These are phyloP conservation scores for Indicator indicator DNA, from an alignment of 2,113 vertebrate genomes.

Conservation along the genomic window DNA sequence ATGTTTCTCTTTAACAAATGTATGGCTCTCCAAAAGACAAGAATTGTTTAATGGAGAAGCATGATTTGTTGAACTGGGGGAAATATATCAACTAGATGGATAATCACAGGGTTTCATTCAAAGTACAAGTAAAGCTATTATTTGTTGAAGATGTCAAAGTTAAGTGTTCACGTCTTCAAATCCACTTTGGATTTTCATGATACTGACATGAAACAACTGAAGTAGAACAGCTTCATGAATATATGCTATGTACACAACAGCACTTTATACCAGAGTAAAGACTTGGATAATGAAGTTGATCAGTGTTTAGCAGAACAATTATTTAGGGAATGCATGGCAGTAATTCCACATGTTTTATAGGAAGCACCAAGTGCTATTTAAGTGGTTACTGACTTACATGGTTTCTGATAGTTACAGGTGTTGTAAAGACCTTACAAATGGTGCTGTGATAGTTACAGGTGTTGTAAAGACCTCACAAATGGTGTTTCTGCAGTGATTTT, in stretches of 20 bases:
- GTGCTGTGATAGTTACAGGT: neutral
- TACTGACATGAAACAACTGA: neutral
- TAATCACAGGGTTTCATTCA: neutral
- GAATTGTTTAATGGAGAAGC: neutral
- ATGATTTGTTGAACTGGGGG: neutral
- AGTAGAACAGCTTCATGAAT: neutral
- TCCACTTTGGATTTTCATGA: neutral
- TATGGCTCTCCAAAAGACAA: neutral
- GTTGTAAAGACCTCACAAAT: conserved; percentile 30
- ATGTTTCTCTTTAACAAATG: neutral
- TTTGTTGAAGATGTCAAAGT: neutral
- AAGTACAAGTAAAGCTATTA: neutral
- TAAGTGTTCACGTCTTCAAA: neutral
- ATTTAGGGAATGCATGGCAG: neutral
- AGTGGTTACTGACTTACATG: conserved; percentile 2
- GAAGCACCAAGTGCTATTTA: conserved; percentile 10
- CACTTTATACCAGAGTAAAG: neutral
- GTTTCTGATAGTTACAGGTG: neutral
- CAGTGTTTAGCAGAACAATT: neutral
- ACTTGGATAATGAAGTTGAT: conserved; percentile 30
- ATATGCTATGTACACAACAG: fast-evolving
- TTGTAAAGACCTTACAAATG: conserved; percentile 4
- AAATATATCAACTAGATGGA: neutral
- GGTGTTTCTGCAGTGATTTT: conserved; percentile 48
- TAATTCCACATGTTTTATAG: conserved; percentile 34